Conservation (phyloP, 2,797 vertebrate species). For the Menidia menidia region DNA sequence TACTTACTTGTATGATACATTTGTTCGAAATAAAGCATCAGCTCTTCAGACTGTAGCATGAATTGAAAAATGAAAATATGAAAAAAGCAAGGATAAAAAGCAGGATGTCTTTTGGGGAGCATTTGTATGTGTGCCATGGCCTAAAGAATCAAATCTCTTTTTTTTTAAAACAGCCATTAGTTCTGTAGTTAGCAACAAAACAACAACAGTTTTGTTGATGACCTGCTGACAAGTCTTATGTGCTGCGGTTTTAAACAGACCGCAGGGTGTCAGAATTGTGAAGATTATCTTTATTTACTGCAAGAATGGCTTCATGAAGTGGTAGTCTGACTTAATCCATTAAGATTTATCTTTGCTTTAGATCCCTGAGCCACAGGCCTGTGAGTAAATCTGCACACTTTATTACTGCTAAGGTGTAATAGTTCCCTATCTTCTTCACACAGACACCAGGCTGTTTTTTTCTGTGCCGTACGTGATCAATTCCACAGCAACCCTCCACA, state of each 20-base stretch:
- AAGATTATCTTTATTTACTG: background rate
- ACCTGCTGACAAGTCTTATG: background rate
- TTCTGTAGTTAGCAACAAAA: background rate
- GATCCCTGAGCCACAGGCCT: background rate
- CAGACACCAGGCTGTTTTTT: slow-evolving; percentile 4
- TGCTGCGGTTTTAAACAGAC: background rate
- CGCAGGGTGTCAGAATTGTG: background rate
- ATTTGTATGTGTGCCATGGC: background rate
- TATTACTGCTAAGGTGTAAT: background rate
- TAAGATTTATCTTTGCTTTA: background rate
- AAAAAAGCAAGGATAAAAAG: background rate
- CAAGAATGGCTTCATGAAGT: too few species aligned
- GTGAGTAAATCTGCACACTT: background rate
- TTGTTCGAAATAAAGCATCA: background rate
- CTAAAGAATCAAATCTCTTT: background rate
- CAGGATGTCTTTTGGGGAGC: background rate
- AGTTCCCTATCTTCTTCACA: slow-evolving; percentile 1
- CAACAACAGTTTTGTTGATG: background rate
- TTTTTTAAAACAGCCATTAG: background rate
- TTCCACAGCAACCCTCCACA: slow-evolving; percentile 30
- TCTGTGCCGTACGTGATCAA: slow-evolving; percentile 58
- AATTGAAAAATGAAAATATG: background rate
- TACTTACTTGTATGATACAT: too few species aligned
- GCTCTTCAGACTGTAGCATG: background rate
- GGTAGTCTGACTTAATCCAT: background rate